Evolutionary conservation across 2,113 vertebrate genomes (phyloP).

Genomic region (Bubo scandiacus): DNA sequence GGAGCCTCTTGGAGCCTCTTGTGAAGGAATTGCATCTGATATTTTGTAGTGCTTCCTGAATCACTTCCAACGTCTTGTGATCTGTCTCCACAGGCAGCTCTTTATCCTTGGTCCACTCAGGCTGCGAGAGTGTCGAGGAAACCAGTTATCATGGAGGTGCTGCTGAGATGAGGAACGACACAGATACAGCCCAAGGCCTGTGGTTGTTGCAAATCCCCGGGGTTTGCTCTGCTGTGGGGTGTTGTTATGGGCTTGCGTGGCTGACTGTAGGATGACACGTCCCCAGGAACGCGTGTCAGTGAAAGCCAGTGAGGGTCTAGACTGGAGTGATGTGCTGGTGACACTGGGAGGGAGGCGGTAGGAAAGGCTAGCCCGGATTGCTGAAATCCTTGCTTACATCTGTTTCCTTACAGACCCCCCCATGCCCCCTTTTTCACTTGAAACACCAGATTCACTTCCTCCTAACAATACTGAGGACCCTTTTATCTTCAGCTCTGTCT

Average conservation of each 20-base stretch:
- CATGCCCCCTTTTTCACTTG: not conserved
- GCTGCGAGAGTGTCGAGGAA: not conserved
- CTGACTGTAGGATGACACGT: accelerated
- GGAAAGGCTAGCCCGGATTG: not conserved
- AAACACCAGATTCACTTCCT: not conserved
- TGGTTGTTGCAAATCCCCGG: not conserved
- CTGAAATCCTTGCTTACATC: not conserved
- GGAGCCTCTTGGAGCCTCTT: not conserved
- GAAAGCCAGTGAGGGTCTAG: not conserved
- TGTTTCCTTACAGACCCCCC: not conserved
- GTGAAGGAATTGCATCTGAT: not conserved
- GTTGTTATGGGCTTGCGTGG: not conserved
- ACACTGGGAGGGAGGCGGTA: not conserved
- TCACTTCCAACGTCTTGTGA: not conserved
- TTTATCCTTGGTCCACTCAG: not conserved
- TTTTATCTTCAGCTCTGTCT: not conserved
- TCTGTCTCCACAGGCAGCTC: conserved; percentile 7
- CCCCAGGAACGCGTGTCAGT: accelerated
- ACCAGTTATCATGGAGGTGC: not conserved
- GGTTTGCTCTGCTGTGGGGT: not conserved
- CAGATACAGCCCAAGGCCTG: not conserved
- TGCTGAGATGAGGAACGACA: not conserved
- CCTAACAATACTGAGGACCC: not conserved
- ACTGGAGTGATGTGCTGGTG: not conserved
- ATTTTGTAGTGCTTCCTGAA: conserved; percentile 39